These are phyloP conservation scores for Brevimyrus niger DNA, from an alignment of 2,113 vertebrate species.

Conservation along the genomic window DNA sequence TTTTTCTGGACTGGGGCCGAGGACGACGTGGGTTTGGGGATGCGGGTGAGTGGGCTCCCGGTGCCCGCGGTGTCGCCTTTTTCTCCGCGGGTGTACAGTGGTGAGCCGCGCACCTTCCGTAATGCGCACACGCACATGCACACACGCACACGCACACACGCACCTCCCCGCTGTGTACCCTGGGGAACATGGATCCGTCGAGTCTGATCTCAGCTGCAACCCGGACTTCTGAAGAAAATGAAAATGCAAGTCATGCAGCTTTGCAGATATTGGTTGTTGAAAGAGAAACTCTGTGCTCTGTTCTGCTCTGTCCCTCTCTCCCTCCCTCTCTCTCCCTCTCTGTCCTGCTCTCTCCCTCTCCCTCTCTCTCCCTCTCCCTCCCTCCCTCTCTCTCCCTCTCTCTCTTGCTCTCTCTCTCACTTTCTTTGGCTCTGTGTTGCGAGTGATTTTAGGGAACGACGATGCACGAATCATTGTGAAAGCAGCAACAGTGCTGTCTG, in stretches of 20 bases:
- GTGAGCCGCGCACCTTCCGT: not conserved
- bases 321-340: too few relatives aligned
- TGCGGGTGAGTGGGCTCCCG: not conserved
- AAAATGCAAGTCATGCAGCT: conserved; percentile 24
- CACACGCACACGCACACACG: not conserved
- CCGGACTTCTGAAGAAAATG: not conserved
- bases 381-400: conserved; percentile 3
- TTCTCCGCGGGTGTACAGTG: not conserved
- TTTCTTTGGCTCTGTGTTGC: conserved; percentile 31
- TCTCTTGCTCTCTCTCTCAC: not conserved
- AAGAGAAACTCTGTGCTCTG: conserved; percentile 14
- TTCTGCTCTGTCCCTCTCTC: conserved; percentile 8
- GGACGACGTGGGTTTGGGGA: not conserved
- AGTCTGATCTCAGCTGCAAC: not conserved
- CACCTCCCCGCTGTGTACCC: not conserved
- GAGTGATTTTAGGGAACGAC: conserved; percentile 28
- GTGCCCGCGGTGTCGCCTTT: not conserved
- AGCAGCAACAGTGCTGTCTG: conserved; percentile 25
- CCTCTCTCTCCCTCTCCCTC: not conserved
- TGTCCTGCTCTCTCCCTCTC: too few relatives aligned
- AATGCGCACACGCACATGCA: not conserved
- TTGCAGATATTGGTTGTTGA: conserved; percentile 11
- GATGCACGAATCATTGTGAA: conserved; percentile 60
- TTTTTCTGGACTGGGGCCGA: not conserved
- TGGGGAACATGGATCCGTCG: not conserved